Percentiles rank a stretch among this genome's conserved stretches.
Evolutionary conservation across 2,888 invertebrate species (phyloP).

Genomic region (Leptopterna dolabrata): DNA sequence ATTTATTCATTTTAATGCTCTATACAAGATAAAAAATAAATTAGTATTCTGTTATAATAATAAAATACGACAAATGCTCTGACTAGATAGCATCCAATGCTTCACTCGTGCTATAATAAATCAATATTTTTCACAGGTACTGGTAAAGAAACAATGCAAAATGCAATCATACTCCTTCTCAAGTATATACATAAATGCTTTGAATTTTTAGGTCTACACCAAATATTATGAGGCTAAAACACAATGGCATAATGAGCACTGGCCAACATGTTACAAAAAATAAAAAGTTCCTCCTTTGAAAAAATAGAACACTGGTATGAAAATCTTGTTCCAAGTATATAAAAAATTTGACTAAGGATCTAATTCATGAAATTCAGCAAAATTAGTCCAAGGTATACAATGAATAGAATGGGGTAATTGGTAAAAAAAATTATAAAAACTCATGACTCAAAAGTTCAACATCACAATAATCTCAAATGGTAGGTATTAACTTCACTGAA

Average conservation of each 20-base stretch:
- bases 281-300: slow-evolving; percentile 37
- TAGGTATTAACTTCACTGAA: slow-evolving; percentile 21
- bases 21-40: slow-evolving; percentile 48
- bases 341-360: slow-evolving; percentile 30
- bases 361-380: slow-evolving; percentile 22
- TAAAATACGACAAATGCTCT: slow-evolving; percentile 51
- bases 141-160: slow-evolving; percentile 39
- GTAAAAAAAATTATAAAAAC: neutral
- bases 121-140: slow-evolving; percentile 32
- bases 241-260: slow-evolving; percentile 43
- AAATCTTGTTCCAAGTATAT: slow-evolving; percentile 8
- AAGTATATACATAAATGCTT: slow-evolving; percentile 43
- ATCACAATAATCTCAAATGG: slow-evolving; percentile 49
- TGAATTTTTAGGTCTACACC: neutral
- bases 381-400: slow-evolving; percentile 30
- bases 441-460: slow-evolving; percentile 36
- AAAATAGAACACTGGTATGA: slow-evolving; percentile 35
- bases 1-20: slow-evolving; percentile 9
- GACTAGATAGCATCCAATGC: slow-evolving; percentile 48
- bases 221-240: slow-evolving; percentile 43
- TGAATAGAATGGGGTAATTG: slow-evolving; percentile 23
- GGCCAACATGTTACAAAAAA: slow-evolving; percentile 44
- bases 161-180: slow-evolving; percentile 11
- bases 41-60: slow-evolving; percentile 38
- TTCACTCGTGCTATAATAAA: slow-evolving; percentile 29